A percentile compares a stretch with the other conserved stretches of the same genome.
Conservation (phyloP, 2,113 vertebrate genomes). For the Vulpes vulpes region DNA sequence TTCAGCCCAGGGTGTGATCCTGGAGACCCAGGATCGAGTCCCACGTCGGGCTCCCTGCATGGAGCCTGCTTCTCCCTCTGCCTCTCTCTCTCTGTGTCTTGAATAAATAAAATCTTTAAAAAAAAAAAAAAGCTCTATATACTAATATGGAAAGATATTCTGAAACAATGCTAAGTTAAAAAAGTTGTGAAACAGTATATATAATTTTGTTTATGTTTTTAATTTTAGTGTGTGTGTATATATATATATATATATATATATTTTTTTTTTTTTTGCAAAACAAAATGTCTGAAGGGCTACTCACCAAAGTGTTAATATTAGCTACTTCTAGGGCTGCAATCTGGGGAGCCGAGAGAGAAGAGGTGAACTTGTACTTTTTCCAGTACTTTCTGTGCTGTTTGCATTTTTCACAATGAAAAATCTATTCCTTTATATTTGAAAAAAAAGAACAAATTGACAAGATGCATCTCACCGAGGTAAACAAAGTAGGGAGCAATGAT, state of each 20-base stretch:
- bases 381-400: not conserved
- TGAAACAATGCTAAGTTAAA: not conserved
- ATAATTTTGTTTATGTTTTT: not conserved
- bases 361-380: constrained; percentile 40
- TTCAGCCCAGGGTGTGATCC: too few species aligned
- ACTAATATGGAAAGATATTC: not conserved
- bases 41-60: too few species aligned
- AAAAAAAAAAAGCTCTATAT: not conserved
- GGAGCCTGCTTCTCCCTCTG: too few species aligned
- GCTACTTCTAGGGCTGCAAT: not conserved
- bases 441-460: not conserved
- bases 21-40: too few species aligned
- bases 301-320: not conserved
- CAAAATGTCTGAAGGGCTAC: not conserved
- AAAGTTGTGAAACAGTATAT: not conserved
- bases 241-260: not conserved
- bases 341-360: not conserved
- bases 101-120: too few species aligned
- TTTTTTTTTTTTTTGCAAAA: not conserved
- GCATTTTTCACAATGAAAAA: not conserved
- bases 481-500: constrained; percentile 94
- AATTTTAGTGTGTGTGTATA: not conserved
- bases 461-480: constrained; percentile 90
- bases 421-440: not conserved
- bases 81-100: too few species aligned